These are phyloP conservation scores for Forbesichthys papilliferus DNA, from an alignment of 2,113 vertebrate genomes.

Conservation along the genomic window DNA sequence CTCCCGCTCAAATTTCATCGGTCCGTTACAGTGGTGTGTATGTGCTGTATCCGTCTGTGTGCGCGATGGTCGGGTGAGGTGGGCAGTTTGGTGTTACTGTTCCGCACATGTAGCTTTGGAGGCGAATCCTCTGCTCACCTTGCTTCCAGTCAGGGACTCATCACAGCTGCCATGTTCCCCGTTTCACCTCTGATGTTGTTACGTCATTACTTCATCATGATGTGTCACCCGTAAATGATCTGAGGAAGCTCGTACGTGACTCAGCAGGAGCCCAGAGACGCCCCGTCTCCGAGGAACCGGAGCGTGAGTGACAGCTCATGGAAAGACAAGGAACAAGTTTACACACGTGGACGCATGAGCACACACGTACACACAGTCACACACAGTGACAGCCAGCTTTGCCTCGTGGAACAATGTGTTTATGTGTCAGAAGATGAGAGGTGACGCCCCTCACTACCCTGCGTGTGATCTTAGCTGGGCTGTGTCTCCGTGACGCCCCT, in stretches of 20 bases:
- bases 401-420: neutral
- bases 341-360: neutral
- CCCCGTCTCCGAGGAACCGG: too few relatives aligned
- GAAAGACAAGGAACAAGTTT: neutral
- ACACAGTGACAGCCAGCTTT: neutral
- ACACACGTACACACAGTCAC: neutral
- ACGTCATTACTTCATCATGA: too few relatives aligned
- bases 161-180: too few relatives aligned
- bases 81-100: neutral
- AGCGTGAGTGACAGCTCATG: neutral
- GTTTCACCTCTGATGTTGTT: too few relatives aligned
- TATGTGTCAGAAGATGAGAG: neutral
- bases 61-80: neutral
- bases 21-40: neutral
- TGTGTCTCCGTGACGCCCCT: neutral
- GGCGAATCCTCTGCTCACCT: slow-evolving; percentile 1
- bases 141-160: too few relatives aligned
- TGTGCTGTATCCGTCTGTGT: neutral
- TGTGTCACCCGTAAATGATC: neutral
- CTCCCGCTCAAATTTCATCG: slow-evolving; percentile 46
- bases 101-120: slow-evolving; percentile 19
- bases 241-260: too few relatives aligned
- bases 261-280: neutral
- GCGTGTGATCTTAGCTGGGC: neutral
- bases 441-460: too few relatives aligned